A percentile compares a stretch with the other conserved stretches of the same genome.
Conservation (phyloP, 2,888 invertebrate genomes). For the Heliothis peltigera region DNA sequence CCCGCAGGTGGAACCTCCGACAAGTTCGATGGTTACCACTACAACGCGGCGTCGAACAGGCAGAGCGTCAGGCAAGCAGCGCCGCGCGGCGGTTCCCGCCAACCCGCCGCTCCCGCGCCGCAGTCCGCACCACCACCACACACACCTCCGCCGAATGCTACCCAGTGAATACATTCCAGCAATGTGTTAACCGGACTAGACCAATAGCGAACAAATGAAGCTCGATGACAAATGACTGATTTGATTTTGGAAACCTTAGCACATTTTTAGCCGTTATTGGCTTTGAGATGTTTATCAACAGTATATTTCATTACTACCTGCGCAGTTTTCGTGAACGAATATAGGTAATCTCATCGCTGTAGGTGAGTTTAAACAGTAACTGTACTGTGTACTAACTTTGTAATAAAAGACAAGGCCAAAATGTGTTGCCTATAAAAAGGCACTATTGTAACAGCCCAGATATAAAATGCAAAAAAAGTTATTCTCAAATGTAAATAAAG, state of each 20-base stretch:
- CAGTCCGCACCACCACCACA: constrained; percentile 71
- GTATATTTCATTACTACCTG: too few species aligned
- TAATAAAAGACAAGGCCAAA: constrained; percentile 1
- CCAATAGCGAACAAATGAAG: neutral
- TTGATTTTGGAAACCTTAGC: neutral
- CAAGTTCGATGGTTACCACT: constrained; percentile 87
- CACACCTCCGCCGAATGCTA: constrained; percentile 69
- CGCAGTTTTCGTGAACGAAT: too few species aligned
- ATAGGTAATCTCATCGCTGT: too few species aligned
- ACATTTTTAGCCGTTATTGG: too few species aligned
- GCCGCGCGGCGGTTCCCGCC: constrained; percentile 70
- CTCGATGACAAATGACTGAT: neutral
- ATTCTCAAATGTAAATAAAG: constrained; percentile 58
- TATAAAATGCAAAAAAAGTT: constrained; percentile 39
- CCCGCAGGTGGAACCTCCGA: constrained; percentile 70
- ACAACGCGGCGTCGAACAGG: constrained; percentile 85
- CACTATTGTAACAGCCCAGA: constrained; percentile 20
- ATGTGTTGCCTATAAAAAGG: constrained; percentile 3
- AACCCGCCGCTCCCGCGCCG: constrained; percentile 65
- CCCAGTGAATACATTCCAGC: constrained; percentile 62
- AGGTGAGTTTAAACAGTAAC: too few species aligned
- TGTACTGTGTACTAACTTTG: too few species aligned
- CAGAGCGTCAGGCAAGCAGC: constrained; percentile 81
- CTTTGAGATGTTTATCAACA: too few species aligned
- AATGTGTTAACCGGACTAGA: neutral